These are phyloP conservation scores for Chloebia gouldiae DNA, from an alignment of 2,113 vertebrate species.

Conservation along the genomic window DNA sequence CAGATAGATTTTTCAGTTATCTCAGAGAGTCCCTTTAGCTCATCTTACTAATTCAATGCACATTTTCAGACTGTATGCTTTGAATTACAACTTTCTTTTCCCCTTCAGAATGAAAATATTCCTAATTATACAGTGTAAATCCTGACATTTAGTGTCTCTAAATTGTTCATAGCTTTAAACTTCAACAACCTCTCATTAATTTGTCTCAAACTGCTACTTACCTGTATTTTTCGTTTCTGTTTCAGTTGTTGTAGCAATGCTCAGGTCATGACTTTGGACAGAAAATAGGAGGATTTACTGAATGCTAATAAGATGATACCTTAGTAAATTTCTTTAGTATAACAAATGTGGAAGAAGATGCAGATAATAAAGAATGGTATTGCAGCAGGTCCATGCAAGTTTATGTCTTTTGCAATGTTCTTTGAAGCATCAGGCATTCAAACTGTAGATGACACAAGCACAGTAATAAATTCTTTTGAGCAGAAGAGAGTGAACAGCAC, in stretches of 20 bases:
- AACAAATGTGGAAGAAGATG: background rate
- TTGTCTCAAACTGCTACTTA: background rate
- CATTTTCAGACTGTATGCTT: background rate
- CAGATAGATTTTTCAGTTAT: conserved; percentile 10
- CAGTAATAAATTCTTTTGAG: background rate
- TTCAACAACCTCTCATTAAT: background rate
- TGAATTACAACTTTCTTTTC: background rate
- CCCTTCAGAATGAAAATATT: background rate
- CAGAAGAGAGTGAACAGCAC: background rate
- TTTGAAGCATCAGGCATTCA: background rate
- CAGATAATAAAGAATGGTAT: background rate
- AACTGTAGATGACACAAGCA: background rate
- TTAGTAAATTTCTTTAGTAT: background rate
- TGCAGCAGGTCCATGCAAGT: background rate
- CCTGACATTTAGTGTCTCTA: background rate
- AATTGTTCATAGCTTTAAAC: background rate
- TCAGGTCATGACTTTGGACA: background rate
- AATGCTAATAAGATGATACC: background rate
- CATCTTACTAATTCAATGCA: background rate
- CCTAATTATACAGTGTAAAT: background rate
- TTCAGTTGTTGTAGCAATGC: background rate
- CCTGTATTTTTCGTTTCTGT: background rate
- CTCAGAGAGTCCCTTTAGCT: background rate
- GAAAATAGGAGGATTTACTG: background rate
- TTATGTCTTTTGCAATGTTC: background rate